Evolutionary conservation across 2,113 vertebrate species (phyloP), one percentile per base, ranked within the genome.

Genomic region (Tichodroma muraria): DNA sequence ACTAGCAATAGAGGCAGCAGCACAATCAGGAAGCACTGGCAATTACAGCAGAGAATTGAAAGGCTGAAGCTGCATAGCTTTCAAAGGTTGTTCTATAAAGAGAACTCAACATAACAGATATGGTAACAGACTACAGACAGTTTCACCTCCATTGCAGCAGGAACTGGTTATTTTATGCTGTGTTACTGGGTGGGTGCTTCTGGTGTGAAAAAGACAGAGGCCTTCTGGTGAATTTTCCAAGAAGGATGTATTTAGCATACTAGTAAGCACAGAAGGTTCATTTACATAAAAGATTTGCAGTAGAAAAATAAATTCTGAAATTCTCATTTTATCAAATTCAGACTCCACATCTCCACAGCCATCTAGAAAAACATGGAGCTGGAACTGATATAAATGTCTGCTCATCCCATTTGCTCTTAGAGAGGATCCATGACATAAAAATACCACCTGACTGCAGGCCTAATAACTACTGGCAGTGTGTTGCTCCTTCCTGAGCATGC

Each of bases 241-340:
- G 64, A 81, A 88, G 54, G 57, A 63, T 52, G 49, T 80, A 59
- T 93, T 89, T 92, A 20, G 19, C 57, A 57, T 69, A 81, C 61
- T 61, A 79, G 65, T 82, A 81, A 95, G 73, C 66, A 81, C 70
- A 95, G 86, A 80, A 81, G 70, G 77, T 92, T 65, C 28, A 95
- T 95, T 93, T 96, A 66, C 94, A 93, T 89, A 54, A 82, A 89
- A 79, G 37, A 81, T 76, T 84, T 72, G 70, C 84, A 85, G 68
- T 79, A 93, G 78, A 96, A 95, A 95, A 95, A 82, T 76, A 95
- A 28, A 77, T 53, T 83, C 80, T 73, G 10, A 83, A 94, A 83
- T 94, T 80, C 27, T 73, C 17, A 37, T 86, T 95, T 91, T 89
- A 65, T 64, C 78, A 69, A 79, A 89, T 89, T 81, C 73, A 92